Base-by-base conservation (phyloP, 2,113 vertebrate genomes). In the Todiramphus saurophagus region DNA sequence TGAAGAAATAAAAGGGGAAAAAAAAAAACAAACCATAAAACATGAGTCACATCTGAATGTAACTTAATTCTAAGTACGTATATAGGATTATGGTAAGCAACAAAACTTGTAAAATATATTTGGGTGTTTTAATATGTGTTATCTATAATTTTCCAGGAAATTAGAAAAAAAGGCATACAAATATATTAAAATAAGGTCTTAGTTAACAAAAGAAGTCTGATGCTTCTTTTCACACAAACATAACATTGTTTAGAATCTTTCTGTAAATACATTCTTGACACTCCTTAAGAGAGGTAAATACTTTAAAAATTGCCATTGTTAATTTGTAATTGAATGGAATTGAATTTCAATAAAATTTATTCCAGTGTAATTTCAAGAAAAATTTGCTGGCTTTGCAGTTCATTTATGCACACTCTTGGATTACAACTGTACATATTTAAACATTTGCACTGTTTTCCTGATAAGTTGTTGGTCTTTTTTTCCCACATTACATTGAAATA, bases 401-500 rank as follows among this genome's bases (percentile, higher is more conserved):
- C 30, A 50, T 66, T 77, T 55, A 37, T 72, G 21, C 21, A 55
- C n/a, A 46, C 9, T 41, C 19, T 37, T 44, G 11, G 16, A 59
- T 64, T 85, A 76, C 30, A 85, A 1, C 5, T 39, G 9, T 41
- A 31, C 10, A 25, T 77, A 31, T n/a, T 72, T 67, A 55, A 66
- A 82, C 6, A 25, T 13, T 55, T 37, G 21, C 6, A 70, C 8
- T 46, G 10, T 3, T 78, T 74, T 63, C 51, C 53, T 56, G 16
- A 4, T 44, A 43, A 7, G 3, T 31, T 70, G 56, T 64, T 20
- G 16, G 3, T 1, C 0, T 16, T 16, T 7, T 37, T 41, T 44
- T 62, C 11, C 23, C 7, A 67, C 39, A 56, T 46, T 15, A 33
- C 12, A 35, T 8, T 67, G 44, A 24, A 5, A 37, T 55, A 64